These are phyloP conservation scores for Lethenteron camtschaticum DNA, from an alignment of 2,113 vertebrate genomes.

Conservation along the genomic window DNA sequence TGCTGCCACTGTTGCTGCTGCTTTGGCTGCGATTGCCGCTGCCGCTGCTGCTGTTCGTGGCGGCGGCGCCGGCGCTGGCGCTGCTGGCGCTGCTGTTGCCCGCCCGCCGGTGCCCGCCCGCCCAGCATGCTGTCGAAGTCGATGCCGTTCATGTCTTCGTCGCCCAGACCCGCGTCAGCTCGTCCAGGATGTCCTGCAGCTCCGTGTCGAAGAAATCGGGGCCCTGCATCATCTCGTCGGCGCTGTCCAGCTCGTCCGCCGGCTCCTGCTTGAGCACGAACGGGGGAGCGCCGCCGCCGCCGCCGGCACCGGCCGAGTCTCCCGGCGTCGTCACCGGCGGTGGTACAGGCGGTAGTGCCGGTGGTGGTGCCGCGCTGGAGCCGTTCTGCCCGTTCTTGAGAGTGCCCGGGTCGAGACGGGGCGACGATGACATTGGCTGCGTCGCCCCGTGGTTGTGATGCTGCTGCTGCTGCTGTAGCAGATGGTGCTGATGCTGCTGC, in stretches of 20 bases:
- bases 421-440: no score
- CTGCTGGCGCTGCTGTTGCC: not conserved
- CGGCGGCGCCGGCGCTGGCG: not conserved
- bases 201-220: not conserved
- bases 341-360: no score
- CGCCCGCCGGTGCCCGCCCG: not conserved
- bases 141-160: not conserved
- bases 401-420: no score
- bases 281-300: not conserved
- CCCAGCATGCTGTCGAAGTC: conserved; percentile 5
- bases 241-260: not conserved
- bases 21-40: no score
- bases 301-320: no score
- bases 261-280: conserved; percentile 2
- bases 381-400: no score
- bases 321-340: no score
- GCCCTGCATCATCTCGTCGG: not conserved
- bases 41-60: not conserved
- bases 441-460: no score
- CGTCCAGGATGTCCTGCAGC: not conserved
- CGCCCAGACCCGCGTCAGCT: not conserved
- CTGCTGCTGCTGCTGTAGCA: no score
- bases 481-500: no score
- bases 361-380: no score
- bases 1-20: no score